Percentiles rank a stretch among this genome's conserved stretches.
Evolutionary conservation across 2,888 invertebrate genomes (phyloP).

Genomic region (Gnatocerus cornutus): DNA sequence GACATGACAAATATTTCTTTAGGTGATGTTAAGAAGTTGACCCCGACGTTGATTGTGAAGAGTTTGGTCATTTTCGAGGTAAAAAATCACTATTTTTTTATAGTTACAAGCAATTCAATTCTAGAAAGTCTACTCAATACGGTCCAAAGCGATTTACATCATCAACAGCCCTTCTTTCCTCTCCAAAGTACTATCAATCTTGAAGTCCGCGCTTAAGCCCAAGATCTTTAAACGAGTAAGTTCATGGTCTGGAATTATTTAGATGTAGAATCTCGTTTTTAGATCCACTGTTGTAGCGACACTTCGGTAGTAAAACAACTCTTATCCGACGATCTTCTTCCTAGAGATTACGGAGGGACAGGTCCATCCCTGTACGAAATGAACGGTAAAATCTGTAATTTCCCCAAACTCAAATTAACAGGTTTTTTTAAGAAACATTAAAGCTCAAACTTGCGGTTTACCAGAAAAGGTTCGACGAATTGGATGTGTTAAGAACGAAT

Average conservation of each 20-base stretch:
- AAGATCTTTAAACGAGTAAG: constrained; percentile 70
- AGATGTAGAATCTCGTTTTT: background rate
- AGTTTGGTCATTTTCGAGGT: constrained; percentile 2
- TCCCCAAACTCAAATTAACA: background rate
- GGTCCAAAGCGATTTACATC: constrained; percentile 70
- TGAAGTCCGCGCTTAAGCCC: constrained; percentile 70
- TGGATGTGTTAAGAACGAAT: constrained; percentile 53
- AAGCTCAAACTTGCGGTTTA: constrained; percentile 1
- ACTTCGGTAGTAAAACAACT: background rate
- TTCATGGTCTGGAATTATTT: constrained; percentile 1
- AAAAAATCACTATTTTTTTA: background rate
- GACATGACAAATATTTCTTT: constrained; percentile 13
- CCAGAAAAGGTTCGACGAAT: constrained; percentile 49
- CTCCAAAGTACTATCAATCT: constrained; percentile 66
- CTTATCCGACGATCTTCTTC: background rate
- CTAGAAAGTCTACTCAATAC: constrained; percentile 72
- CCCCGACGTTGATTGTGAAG: background rate
- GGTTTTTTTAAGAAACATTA: background rate
- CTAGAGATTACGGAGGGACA: constrained; percentile 9
- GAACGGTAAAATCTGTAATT: constrained; percentile 1
- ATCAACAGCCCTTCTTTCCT: constrained; percentile 69
- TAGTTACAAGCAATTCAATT: constrained; percentile 54
- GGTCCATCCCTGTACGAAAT: constrained; percentile 10
- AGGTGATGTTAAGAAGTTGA: constrained; percentile 1
- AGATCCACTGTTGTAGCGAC: constrained; percentile 3